A percentile compares a stretch with the other conserved stretches of the same genome.
phyloP scores from a whole-genome alignment of 1,140 invertebrate genomes.

The Reticulitermes speratus region DNA sequence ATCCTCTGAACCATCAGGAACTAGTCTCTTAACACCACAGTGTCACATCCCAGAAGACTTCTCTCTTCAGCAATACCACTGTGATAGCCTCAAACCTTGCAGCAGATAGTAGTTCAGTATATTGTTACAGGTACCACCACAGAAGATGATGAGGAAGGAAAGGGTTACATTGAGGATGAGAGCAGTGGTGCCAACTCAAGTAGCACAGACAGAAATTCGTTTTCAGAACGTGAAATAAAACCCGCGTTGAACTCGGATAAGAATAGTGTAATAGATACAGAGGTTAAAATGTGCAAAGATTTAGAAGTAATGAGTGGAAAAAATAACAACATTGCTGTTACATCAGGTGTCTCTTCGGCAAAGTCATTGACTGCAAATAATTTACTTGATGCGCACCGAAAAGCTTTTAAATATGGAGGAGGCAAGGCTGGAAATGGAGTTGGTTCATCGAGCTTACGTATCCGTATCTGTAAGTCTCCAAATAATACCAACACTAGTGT shows the following conservation, averaged over 20 bases:
- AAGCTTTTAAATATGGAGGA: slow-evolving; percentile 35
- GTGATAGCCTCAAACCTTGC: too few relatives aligned
- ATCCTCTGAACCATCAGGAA: too few relatives aligned
- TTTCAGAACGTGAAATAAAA: slow-evolving; percentile 1
- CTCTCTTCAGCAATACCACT: too few relatives aligned
- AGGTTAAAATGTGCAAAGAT: not conserved
- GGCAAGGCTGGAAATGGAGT: slow-evolving; percentile 25
- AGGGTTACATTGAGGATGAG: slow-evolving; percentile 22
- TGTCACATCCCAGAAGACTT: too few relatives aligned
- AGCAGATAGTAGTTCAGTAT: too few relatives aligned
- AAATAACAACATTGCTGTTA: not conserved
- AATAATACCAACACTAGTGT: not conserved
- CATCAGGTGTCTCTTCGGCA: not conserved
- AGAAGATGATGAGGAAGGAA: slow-evolving; percentile 35
- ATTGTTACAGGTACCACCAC: slow-evolving; percentile 29
- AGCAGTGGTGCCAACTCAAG: slow-evolving; percentile 18
- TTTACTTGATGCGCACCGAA: slow-evolving; percentile 33
- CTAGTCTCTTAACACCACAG: too few relatives aligned
- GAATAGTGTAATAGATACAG: not conserved
- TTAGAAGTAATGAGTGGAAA: not conserved
- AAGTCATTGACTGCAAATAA: slow-evolving; percentile 23
- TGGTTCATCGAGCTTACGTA: slow-evolving; percentile 25
- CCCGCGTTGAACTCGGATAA: not conserved
- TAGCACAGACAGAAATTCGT: slow-evolving; percentile 14
- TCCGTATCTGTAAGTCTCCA: slow-evolving; percentile 36